A percentile compares a stretch with the other conserved stretches of the same genome.
Evolutionary conservation across 2,113 vertebrate genomes (phyloP).

Genomic region (Lepisosteus oculatus): DNA sequence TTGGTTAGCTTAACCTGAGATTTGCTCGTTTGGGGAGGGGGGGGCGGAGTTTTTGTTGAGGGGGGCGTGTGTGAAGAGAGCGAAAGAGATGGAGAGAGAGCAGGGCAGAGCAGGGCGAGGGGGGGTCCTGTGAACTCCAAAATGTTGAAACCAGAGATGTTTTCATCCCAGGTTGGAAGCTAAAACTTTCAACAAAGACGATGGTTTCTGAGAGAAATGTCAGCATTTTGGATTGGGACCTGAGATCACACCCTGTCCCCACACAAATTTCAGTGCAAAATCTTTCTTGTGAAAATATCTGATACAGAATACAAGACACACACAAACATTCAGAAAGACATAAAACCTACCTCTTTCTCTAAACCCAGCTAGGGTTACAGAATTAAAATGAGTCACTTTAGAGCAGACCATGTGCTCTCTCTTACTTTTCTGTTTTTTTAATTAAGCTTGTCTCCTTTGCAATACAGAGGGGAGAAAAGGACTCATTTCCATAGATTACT

Average conservation of each 20-base stretch:
- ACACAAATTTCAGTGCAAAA: constrained; percentile 3
- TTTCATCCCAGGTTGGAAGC: constrained; percentile 61
- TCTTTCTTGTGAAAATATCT: constrained; percentile 14
- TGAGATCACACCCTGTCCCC: constrained; percentile 45
- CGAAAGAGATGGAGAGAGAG: constrained; percentile 6
- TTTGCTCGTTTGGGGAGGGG: constrained; percentile 44
- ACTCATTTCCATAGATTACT: constrained; percentile 65
- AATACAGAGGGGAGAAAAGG: constrained; percentile 33
- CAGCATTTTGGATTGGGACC: constrained; percentile 62
- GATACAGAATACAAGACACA: constrained; percentile 32
- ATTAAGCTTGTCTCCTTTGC: constrained; percentile 61
- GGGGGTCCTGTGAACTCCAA: background rate
- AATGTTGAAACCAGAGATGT: constrained; percentile 52
- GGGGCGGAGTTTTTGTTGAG: constrained; percentile 19
- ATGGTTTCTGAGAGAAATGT: constrained; percentile 74
- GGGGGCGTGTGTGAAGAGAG: constrained; percentile 27
- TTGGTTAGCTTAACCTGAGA: constrained; percentile 68
- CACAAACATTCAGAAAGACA: constrained; percentile 44
- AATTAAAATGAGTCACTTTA: constrained; percentile 82
- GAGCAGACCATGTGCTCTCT: constrained; percentile 47
- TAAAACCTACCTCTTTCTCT: constrained; percentile 41
- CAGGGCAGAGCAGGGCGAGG: background rate
- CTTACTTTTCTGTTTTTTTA: constrained; percentile 43
- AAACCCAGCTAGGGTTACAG: constrained; percentile 73
- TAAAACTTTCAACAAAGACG: constrained; percentile 64